Conservation (phyloP, 2,797 vertebrate genomes). For the Lagocephalus sceleratus region DNA sequence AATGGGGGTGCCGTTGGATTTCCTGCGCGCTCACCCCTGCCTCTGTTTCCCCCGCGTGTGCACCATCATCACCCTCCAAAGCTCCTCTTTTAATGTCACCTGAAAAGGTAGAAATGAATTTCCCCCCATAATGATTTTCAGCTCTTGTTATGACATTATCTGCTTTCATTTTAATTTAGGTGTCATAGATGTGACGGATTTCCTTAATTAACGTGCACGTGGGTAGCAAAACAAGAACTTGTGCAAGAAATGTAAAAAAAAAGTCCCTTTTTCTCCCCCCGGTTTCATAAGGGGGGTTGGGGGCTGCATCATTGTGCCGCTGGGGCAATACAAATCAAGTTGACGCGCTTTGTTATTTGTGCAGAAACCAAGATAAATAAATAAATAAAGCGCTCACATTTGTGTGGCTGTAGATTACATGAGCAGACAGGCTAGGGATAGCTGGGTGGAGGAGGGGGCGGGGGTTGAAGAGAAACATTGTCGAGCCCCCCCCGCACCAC, state of each 20-base stretch:
- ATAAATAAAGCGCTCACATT: slow-evolving; percentile 38
- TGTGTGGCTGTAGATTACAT: slow-evolving; percentile 66
- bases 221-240: slow-evolving; percentile 55
- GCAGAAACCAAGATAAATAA: slow-evolving; percentile 31
- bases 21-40: slow-evolving; percentile 50
- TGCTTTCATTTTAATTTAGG: slow-evolving; percentile 77
- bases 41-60: slow-evolving; percentile 42
- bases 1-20: slow-evolving; percentile 61
- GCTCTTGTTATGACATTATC: slow-evolving; percentile 74
- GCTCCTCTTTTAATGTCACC: slow-evolving; percentile 63
- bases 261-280: slow-evolving; percentile 38
- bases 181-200: slow-evolving; percentile 71
- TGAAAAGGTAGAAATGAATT: slow-evolving; percentile 68
- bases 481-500: slow-evolving; percentile 48
- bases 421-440: slow-evolving; percentile 56
- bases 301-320: slow-evolving; percentile 45
- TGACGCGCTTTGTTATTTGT: slow-evolving; percentile 66
- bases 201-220: slow-evolving; percentile 67
- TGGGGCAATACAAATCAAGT: slow-evolving; percentile 48
- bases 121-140: slow-evolving; percentile 66
- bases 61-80: slow-evolving; percentile 53
- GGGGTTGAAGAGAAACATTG: slow-evolving; percentile 58
- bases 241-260: slow-evolving; percentile 56
- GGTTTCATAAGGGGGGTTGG: slow-evolving; percentile 16
- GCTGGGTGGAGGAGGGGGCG: slow-evolving; percentile 37